Percentiles rank a stretch among this genome's conserved stretches.
Evolutionary conservation across 37 sponge, comb jelly and placozoan genomes (phyloP).

Genomic region (Beroe ovata): DNA sequence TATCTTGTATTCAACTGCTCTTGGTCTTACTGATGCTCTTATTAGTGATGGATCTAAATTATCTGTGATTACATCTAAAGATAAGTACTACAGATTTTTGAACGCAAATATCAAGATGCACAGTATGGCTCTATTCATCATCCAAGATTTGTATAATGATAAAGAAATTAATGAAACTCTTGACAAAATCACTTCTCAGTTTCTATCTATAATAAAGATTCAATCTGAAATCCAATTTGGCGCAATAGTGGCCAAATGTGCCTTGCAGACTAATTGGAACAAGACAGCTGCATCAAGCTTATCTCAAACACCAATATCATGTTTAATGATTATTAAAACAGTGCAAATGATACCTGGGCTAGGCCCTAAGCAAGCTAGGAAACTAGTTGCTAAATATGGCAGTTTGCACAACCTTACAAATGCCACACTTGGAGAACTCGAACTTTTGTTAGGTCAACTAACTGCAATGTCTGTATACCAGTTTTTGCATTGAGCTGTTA

Average conservation of each 20-base stretch:
- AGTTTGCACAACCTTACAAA: conserved; percentile 1
- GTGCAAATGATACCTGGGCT: conserved; percentile 11
- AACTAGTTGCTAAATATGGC: background rate
- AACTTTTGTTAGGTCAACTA: background rate
- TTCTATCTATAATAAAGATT: conserved; percentile 13
- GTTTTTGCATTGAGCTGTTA: background rate
- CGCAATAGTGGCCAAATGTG: conserved; percentile 37
- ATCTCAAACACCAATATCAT: background rate
- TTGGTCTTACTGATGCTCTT: no score
- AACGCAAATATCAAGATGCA: no score
- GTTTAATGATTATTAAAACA: background rate
- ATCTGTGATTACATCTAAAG: no score
- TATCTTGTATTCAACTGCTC: no score
- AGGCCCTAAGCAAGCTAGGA: conserved; percentile 27
- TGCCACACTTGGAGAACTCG: conserved; percentile 27
- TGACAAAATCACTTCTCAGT: background rate
- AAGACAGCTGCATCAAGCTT: background rate
- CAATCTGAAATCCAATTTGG: background rate
- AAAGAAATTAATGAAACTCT: background rate
- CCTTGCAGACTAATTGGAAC: background rate
- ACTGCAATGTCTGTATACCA: conserved; percentile 23
- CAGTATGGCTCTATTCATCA: background rate
- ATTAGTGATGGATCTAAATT: no score
- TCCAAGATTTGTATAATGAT: background rate
- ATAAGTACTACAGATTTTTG: no score